These are phyloP conservation scores for Neoniphon sammara DNA, from an alignment of 2,797 vertebrate genomes.

Conservation along the genomic window DNA sequence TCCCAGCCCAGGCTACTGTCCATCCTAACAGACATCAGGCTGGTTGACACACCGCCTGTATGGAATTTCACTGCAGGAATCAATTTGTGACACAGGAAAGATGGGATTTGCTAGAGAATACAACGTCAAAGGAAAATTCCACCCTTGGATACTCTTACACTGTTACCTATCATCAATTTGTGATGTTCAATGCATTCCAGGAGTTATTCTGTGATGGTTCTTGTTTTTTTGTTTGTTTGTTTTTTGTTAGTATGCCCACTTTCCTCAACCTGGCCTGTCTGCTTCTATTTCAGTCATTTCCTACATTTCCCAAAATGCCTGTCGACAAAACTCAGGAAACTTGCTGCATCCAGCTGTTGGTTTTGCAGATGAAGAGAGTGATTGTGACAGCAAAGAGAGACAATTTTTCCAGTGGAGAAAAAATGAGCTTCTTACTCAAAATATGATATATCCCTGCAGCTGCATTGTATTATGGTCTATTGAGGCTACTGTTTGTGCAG, in stretches of 20 bases:
- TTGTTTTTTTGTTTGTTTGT: too few species aligned
- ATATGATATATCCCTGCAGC: not conserved
- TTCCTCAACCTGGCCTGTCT: too few species aligned
- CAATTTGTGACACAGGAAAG: not conserved
- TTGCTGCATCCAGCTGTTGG: not conserved
- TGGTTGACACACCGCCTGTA: not conserved
- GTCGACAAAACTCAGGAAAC: not conserved
- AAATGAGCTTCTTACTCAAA: not conserved
- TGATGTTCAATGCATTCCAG: too few species aligned
- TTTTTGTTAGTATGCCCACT: too few species aligned
- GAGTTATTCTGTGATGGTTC: too few species aligned
- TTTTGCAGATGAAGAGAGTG: slow-evolving; percentile 2
- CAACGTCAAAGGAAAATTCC: not conserved
- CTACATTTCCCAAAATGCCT: not conserved
- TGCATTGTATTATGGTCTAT: too few species aligned
- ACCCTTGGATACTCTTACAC: not conserved
- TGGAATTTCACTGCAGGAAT: not conserved
- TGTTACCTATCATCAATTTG: too few species aligned
- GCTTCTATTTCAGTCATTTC: not conserved
- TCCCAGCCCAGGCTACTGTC: slow-evolving; percentile 34
- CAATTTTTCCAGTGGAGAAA: not conserved
- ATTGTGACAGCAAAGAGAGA: not conserved
- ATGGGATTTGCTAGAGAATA: not conserved
- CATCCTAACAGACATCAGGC: slow-evolving; percentile 41
- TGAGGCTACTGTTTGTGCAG: too few species aligned